Conservation (phyloP, 2,797 vertebrate species). For the Oryzias sinensis region DNA sequence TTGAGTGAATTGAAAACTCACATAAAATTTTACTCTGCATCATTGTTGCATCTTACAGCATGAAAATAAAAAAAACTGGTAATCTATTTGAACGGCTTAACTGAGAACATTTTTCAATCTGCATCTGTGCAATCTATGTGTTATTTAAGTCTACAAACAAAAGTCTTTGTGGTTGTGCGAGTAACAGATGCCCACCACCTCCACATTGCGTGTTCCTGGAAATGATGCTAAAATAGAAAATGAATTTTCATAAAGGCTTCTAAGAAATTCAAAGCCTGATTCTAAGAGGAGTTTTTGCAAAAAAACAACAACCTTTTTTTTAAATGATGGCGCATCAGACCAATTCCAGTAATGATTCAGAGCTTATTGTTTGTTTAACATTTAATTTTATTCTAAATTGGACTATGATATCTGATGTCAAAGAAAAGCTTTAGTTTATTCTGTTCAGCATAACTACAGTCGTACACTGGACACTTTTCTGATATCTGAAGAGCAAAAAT, state of each 20-base stretch:
- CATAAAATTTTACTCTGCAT: not conserved
- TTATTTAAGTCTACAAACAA: conserved; percentile 5
- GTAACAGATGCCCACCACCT: conserved; percentile 19
- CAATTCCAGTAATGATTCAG: too few relatives aligned
- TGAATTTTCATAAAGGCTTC: conserved; percentile 5
- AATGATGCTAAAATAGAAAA: conserved; percentile 24
- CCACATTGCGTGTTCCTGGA: conserved; percentile 12
- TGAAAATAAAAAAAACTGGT: not conserved
- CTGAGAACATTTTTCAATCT: not conserved
- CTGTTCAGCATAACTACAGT: too few relatives aligned
- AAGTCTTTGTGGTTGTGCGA: conserved; percentile 16
- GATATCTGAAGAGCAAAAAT: too few relatives aligned
- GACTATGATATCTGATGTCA: too few relatives aligned
- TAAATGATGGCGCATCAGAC: too few relatives aligned
- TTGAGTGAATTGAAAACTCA: too few relatives aligned
- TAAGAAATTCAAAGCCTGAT: not conserved
- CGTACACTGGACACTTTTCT: too few relatives aligned
- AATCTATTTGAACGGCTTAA: not conserved
- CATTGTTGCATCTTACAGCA: not conserved
- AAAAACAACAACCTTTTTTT: too few relatives aligned
- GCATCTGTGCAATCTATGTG: not conserved
- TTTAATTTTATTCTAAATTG: too few relatives aligned
- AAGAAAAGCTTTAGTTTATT: too few relatives aligned
- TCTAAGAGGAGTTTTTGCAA: too few relatives aligned
- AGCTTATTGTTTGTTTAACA: too few relatives aligned